Evolutionary conservation across 2,113 vertebrate species (phyloP), one percentile per base, ranked within the genome.

Genomic region (Herpailurus yagouaroundi): DNA sequence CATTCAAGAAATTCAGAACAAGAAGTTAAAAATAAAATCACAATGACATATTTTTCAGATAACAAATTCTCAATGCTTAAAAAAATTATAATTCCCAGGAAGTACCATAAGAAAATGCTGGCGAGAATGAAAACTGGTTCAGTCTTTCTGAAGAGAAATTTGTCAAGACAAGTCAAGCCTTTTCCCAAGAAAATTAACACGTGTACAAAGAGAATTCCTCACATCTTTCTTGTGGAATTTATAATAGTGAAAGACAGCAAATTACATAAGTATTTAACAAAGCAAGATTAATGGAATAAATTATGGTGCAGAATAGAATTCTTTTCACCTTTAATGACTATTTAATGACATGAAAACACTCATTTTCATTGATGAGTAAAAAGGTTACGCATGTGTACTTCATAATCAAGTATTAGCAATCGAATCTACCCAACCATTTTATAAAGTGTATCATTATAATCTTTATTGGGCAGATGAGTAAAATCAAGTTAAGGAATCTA

Each of bases 11-110:
- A 92, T 82, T 92, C 36, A 68, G 33, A 94, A 81, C 45, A 83
- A 73, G 45, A 96, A 52, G 76, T 86, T 95, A 91, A 86, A 95
- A 60, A 86, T 80, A 87, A 94, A 91, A 91, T n/a, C 45, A 71
- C 13, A 38, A 31, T 89, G 6, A 55, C 64, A 23, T 52, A 66
- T 73, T 94, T 52, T 84, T 91, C 73, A 9, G 81, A 57, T n/a
- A 86, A 87, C 18, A 87, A 74, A 82, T 91, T 91, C 21, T 4
- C 33, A 71, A 23, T 52, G 36, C 33, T 87, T 74, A 48, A 94
- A 74, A 57, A 48, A 33, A 90, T 71, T 52, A 33, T 23, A 76
- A 76, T 50, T 87, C 27, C 15, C 31, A 82, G 19, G 5, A 74
- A 74, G 14, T 50, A 64, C 25, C 29, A 48, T 68, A 68, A 77